Conservation (phyloP, 2,888 invertebrate genomes). For the Lottia gigantea region DNA sequence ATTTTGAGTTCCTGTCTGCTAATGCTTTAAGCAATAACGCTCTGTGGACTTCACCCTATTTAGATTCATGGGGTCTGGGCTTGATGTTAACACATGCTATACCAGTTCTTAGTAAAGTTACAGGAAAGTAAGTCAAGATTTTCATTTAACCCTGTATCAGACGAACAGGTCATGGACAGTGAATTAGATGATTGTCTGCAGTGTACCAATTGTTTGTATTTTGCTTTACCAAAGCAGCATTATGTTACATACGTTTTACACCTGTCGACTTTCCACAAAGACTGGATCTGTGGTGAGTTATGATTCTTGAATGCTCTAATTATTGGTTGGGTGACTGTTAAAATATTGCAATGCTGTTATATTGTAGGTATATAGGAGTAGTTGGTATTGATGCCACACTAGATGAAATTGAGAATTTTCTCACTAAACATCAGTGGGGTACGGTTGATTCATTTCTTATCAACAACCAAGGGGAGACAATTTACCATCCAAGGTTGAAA, state of each 20-base stretch:
- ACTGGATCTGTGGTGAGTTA: no score
- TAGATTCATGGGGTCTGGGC: slow-evolving; percentile 68
- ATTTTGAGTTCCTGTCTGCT: slow-evolving; percentile 67
- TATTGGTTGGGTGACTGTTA: no score
- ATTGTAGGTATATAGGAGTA: slow-evolving; percentile 66
- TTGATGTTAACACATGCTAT: slow-evolving; percentile 69
- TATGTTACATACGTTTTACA: no score
- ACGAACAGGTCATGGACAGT: neutral
- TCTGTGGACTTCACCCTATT: slow-evolving; percentile 69
- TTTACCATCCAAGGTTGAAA: slow-evolving; percentile 68
- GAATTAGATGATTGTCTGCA: no score
- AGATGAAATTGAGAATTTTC: slow-evolving; percentile 68
- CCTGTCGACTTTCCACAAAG: no score
- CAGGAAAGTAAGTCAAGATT: slow-evolving; percentile 53
- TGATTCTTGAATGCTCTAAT: no score
- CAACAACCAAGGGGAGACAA: slow-evolving; percentile 68
- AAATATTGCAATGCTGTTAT: no score
- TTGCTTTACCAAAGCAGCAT: no score
- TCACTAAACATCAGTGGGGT: slow-evolving; percentile 69
- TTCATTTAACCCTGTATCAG: neutral
- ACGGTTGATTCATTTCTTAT: slow-evolving; percentile 69
- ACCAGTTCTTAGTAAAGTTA: slow-evolving; percentile 63
- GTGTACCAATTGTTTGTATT: no score
- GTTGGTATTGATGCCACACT: slow-evolving; percentile 69
- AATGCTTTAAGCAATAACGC: slow-evolving; percentile 63